Percentiles rank a stretch among this genome's conserved stretches.
phyloP scores from a whole-genome alignment of 2,113 vertebrate species.

The Apaloderma vittatum region DNA sequence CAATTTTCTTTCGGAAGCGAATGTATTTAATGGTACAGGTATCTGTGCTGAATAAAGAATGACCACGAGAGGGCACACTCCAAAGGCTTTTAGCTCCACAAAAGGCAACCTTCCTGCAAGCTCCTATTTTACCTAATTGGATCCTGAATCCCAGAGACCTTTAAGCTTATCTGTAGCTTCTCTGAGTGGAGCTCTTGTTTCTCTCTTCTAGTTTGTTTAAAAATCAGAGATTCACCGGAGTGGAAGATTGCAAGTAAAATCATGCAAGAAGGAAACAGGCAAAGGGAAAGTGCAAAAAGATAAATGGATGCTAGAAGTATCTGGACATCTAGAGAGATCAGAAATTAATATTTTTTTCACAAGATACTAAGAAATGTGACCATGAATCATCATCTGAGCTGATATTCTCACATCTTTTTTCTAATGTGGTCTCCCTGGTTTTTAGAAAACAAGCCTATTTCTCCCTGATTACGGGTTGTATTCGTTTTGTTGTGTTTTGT shows the following conservation, averaged over 20 bases:
- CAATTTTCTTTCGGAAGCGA: neutral
- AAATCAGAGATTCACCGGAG: neutral
- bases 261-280: slow-evolving; percentile 11
- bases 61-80: slow-evolving; percentile 82
- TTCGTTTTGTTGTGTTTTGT: neutral
- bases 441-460: slow-evolving; percentile 46
- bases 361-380: slow-evolving; percentile 70
- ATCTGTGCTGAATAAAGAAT: neutral
- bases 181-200: slow-evolving; percentile 26
- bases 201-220: slow-evolving; percentile 5
- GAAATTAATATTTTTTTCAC: slow-evolving; percentile 38
- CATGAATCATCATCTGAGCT: slow-evolving; percentile 68
- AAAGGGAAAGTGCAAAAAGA: neutral
- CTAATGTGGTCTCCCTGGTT: slow-evolving; percentile 7
- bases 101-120: slow-evolving; percentile 18
- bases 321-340: slow-evolving; percentile 59
- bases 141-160: slow-evolving; percentile 33
- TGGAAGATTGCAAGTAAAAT: slow-evolving; percentile 2
- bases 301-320: slow-evolving; percentile 9
- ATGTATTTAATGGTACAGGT: neutral
- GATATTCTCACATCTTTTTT: slow-evolving; percentile 50
- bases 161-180: slow-evolving; percentile 22
- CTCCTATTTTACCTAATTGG: slow-evolving; percentile 8
- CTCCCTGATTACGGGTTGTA: neutral
- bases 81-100: slow-evolving; percentile 74